These are phyloP conservation scores for Macrotrachela quadricornifera DNA, from an alignment of 1,140 invertebrate genomes.

Conservation along the genomic window DNA sequence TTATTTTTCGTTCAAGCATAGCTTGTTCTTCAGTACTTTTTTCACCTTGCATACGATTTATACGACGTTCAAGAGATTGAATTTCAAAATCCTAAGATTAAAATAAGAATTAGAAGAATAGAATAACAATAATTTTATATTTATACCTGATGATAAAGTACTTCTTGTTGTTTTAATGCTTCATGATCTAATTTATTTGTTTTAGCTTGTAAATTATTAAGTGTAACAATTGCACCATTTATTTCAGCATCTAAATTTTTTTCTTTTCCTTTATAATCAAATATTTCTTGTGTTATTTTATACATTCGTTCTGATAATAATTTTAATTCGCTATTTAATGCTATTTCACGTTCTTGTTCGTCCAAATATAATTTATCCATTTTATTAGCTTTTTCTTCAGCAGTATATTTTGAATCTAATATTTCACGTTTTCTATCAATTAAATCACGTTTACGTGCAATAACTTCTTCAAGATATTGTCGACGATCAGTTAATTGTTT, in stretches of 20 bases:
- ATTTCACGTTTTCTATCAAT: conserved; percentile 23
- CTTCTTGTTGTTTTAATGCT: conserved; percentile 29
- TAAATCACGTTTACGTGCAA: conserved; percentile 17
- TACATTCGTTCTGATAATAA: conserved; percentile 22
- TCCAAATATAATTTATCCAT: conserved; percentile 24
- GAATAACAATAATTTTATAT: background rate
- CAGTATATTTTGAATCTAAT: conserved; percentile 20
- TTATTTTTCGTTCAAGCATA: conserved; percentile 19
- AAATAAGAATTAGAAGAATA: background rate
- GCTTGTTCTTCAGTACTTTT: conserved; percentile 27
- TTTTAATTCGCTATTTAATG: conserved; percentile 22
- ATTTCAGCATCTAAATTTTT: conserved; percentile 24
- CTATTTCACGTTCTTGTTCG: conserved; percentile 19
- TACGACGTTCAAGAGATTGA: conserved; percentile 25
- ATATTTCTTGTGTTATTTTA: conserved; percentile 21
- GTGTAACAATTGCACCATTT: conserved; percentile 23
- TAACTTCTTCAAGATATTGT: conserved; percentile 12
- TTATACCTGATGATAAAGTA: conserved; percentile 28
- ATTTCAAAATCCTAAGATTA: conserved; percentile 22
- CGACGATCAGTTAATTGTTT: background rate
- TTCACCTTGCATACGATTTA: conserved; percentile 27
- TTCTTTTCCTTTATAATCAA: conserved; percentile 15
- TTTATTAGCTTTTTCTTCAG: conserved; percentile 20
- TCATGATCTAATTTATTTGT: conserved; percentile 25
- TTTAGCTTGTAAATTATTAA: conserved; percentile 24